Evolutionary conservation across 2,113 vertebrate genomes (phyloP).

Genomic region (Microcebus ravelobensis): DNA sequence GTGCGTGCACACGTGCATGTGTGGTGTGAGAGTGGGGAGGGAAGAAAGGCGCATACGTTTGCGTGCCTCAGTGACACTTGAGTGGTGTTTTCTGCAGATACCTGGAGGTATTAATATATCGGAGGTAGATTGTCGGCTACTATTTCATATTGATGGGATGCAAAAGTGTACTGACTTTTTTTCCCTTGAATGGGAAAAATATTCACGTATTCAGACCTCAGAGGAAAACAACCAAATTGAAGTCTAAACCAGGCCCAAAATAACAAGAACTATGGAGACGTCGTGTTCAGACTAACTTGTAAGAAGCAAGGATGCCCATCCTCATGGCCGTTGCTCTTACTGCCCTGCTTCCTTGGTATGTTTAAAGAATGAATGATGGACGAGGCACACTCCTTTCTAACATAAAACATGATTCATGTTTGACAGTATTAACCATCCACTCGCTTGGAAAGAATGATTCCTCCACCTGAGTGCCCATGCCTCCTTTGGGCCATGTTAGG

Average conservation of each 20-base stretch:
- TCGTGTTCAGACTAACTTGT: not conserved
- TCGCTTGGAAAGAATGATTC: constrained; percentile 22
- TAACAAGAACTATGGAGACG: constrained; percentile 12
- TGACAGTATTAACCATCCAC: not conserved
- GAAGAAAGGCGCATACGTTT: not conserved
- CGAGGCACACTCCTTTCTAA: not conserved
- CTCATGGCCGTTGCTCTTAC: not conserved
- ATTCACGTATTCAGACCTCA: not conserved
- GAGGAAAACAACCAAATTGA: constrained; percentile 17
- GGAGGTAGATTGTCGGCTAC: not conserved
- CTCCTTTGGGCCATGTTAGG: constrained; percentile 40
- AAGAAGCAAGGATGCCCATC: not conserved
- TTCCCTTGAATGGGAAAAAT: not conserved
- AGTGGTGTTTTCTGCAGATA: constrained; percentile 46
- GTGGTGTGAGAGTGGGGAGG: not conserved
- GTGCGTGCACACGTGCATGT: not conserved
- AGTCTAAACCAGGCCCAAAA: constrained; percentile 5
- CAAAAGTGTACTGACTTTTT: not conserved
- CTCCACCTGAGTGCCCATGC: not conserved
- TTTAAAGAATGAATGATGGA: constrained; percentile 15
- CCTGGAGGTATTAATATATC: not conserved
- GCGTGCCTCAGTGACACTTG: not conserved
- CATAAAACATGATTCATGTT: constrained; percentile 25
- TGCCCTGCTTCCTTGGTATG: not conserved
- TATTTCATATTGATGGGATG: not conserved